These are phyloP conservation scores for Cephalopachus bancanus DNA, from an alignment of 2,797 vertebrate genomes.

Conservation along the genomic window DNA sequence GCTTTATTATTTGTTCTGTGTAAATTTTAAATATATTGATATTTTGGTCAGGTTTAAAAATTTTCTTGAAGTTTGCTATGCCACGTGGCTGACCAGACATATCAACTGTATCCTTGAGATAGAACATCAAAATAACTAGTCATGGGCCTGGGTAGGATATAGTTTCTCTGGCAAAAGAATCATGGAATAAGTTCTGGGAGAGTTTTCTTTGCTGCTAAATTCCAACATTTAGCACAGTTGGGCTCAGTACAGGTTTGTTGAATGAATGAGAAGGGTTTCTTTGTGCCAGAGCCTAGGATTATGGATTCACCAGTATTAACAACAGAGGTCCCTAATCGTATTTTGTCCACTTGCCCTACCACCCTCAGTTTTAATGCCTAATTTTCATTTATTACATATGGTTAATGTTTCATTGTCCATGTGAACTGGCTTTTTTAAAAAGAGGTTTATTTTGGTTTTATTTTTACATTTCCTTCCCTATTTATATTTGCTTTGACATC, in stretches of 20 bases:
- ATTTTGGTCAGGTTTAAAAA: conserved; percentile 28
- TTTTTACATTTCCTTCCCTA: background rate
- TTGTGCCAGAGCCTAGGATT: background rate
- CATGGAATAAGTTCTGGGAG: background rate
- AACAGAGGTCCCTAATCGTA: background rate
- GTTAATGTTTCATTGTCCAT: conserved; percentile 17
- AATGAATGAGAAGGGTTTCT: background rate
- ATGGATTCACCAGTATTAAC: background rate
- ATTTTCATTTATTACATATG: background rate
- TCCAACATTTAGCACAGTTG: background rate
- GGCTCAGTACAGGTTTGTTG: background rate
- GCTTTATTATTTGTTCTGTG: conserved; percentile 17
- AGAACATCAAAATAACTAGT: background rate
- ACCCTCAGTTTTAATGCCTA: background rate
- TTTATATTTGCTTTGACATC: background rate
- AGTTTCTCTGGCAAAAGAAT: background rate
- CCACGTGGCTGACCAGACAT: background rate
- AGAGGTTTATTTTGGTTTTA: background rate
- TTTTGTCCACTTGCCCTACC: background rate
- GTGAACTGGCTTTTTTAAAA: background rate
- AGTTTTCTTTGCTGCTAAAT: background rate
- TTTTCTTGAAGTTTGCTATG: background rate
- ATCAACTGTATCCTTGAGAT: conserved; percentile 11
- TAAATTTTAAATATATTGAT: conserved; percentile 4
- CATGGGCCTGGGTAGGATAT: background rate